Percentiles rank a stretch among this genome's conserved stretches.
phyloP scores from a whole-genome alignment of 1,140 invertebrate genomes.

The Bombyx mandarina region DNA sequence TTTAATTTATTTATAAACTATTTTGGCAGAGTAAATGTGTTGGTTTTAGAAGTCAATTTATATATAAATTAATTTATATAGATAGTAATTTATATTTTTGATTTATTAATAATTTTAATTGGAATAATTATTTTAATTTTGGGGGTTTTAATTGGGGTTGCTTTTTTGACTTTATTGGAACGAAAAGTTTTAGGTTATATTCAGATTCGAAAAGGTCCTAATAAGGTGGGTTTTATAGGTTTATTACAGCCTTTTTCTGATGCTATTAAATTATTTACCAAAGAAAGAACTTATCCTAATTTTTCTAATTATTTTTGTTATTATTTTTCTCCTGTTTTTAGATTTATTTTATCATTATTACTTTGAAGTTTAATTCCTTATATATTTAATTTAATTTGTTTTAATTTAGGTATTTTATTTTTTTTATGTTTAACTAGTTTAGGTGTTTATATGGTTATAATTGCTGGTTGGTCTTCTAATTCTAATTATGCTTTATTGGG shows the following conservation, averaged over 20 bases:
- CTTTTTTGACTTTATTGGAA: constrained; percentile 79
- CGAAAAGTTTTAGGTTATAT: constrained; percentile 77
- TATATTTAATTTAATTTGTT: constrained; percentile 49
- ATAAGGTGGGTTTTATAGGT: constrained; percentile 76
- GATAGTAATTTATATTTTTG: constrained; percentile 63
- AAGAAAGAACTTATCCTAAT: constrained; percentile 67
- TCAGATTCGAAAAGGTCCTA: constrained; percentile 80
- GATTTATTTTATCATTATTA: constrained; percentile 71
- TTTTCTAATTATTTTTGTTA: constrained; percentile 72
- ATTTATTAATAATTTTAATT: constrained; percentile 61
- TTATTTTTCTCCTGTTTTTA: constrained; percentile 70
- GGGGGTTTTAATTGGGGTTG: constrained; percentile 72
- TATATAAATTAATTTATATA: constrained; percentile 63
- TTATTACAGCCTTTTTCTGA: constrained; percentile 77
- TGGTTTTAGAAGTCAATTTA: constrained; percentile 78
- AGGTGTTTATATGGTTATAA: constrained; percentile 72
- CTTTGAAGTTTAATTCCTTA: constrained; percentile 69
- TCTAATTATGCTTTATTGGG: constrained; percentile 78
- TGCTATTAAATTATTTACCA: constrained; percentile 78
- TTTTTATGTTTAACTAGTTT: constrained; percentile 72
- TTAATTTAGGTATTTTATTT: constrained; percentile 62
- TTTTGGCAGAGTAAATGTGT: constrained; percentile 75
- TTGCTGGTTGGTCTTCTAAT: constrained; percentile 77
- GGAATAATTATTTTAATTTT: constrained; percentile 67
- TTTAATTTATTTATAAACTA: constrained; percentile 48